Evolutionary conservation across 2,113 vertebrate species (phyloP), one percentile per base, ranked within the genome.

Genomic region (Anguilla japonica): DNA sequence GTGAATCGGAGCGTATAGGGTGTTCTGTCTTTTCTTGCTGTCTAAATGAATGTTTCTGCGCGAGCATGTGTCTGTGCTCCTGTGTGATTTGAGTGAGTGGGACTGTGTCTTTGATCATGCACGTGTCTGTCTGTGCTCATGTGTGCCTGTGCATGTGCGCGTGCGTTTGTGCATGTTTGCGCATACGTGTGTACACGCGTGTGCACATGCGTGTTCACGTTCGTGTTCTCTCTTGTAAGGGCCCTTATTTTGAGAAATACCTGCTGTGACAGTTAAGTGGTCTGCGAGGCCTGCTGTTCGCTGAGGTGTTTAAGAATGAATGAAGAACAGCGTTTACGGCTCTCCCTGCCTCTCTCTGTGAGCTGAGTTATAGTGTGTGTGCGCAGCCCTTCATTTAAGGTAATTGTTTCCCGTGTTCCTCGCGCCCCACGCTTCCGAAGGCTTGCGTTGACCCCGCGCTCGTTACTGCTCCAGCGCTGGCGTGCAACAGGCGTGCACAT

Each of bases 301-400:
- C 41, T 53, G 50, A 20, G n/a, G 81, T 87, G 60, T 87, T 89
- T 87, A 41, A 29, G 78, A 86, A 88, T 83, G 46, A 79, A 57
- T 81, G 80, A 85, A 41, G 8, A 39, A 29, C 43, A 46, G 43
- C 43, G 5, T 46, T 79, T 41, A 40, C 46, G 34, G 5, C 50
- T 83, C 46, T 53, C 60, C 60, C n/a, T 46, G 41, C 20, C 5
- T 26, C 16, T 46, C 46, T 46, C 41, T 81, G 7, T 46, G 40
- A 22, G 41, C 39, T 11, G 84, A 85, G 84, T 75, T 71, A 86
- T 34, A 53, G 85, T 14, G 81, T 75, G 4, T 3, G n/a, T 71
- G 29, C n/a, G 11, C 39, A 75, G 29, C 8, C n/a, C 60, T 41
- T 43, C 22, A 40, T 81, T 86, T 85, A 34, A 50, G 22, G 46